phyloP scores from a whole-genome alignment of 30 jellyfish, hydroid and myxozoan genomes.

The Hydractinia symbiolongicarpus region DNA sequence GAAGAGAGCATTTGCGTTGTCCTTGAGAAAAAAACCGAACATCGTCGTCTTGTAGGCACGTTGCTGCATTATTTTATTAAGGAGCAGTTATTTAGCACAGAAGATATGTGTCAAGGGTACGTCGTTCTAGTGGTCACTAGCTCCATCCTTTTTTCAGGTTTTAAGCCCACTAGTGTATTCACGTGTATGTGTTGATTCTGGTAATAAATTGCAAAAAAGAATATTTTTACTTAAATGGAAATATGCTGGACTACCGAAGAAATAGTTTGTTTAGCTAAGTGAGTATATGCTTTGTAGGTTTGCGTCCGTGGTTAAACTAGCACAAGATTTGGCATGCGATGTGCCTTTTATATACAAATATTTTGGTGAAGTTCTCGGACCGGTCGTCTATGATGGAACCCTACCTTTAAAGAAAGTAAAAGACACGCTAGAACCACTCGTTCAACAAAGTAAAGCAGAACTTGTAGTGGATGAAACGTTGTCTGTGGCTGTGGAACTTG shows the following conservation, averaged over 20 bases:
- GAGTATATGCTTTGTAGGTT: not conserved
- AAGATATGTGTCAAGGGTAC: slow-evolving; percentile 60
- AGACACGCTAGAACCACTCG: slow-evolving; percentile 60
- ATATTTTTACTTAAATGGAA: too few species aligned
- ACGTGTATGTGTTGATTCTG: too few species aligned
- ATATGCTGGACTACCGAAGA: not conserved
- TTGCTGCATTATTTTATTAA: slow-evolving; percentile 38
- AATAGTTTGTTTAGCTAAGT: not conserved
- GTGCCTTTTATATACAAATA: slow-evolving; percentile 62
- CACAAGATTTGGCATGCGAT: slow-evolving; percentile 38
- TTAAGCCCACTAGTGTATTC: too few species aligned
- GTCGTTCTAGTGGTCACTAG: not conserved
- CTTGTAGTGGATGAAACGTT: slow-evolving; percentile 64
- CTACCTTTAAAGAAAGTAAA: slow-evolving; percentile 53
- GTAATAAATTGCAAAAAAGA: too few species aligned
- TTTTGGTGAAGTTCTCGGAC: slow-evolving; percentile 63
- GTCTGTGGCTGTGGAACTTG: slow-evolving; percentile 54
- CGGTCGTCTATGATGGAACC: slow-evolving; percentile 44
- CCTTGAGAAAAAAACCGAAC: slow-evolving; percentile 45
- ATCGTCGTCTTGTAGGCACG: slow-evolving; percentile 25
- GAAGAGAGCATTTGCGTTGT: slow-evolving; percentile 43
- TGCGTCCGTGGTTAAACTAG: not conserved
- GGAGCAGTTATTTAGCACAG: slow-evolving; percentile 32
- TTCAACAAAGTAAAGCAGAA: slow-evolving; percentile 53
- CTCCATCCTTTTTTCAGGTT: too few species aligned